Conservation (phyloP, 2,888 invertebrate genomes). For the Xanthorhoe spadicearia region DNA sequence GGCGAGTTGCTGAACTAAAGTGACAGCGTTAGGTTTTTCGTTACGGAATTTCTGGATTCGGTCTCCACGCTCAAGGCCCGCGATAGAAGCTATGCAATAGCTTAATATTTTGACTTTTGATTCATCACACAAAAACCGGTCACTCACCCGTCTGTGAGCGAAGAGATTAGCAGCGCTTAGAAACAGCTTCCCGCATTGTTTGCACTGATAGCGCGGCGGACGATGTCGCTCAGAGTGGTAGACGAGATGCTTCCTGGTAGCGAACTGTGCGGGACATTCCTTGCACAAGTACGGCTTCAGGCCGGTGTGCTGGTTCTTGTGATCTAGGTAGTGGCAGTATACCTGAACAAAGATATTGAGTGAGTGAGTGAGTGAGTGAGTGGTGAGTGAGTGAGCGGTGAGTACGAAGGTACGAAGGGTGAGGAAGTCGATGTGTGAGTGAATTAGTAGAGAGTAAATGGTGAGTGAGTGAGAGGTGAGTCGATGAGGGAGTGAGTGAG, state of each 20-base stretch:
- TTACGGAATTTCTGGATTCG: no score
- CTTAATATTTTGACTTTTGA: no score
- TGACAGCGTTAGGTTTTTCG: no score
- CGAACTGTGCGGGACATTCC: constrained; percentile 27
- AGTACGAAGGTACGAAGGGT: no score
- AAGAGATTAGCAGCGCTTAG: constrained; percentile 38
- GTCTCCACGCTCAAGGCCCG: no score
- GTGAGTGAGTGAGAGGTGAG: no score
- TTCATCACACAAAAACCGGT: no score
- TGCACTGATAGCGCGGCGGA: constrained; percentile 37
- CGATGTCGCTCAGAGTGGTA: constrained; percentile 33
- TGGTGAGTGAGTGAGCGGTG: neutral
- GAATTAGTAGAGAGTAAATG: no score
- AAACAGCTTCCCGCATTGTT: constrained; percentile 40
- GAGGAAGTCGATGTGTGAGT: neutral
- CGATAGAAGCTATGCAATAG: no score
- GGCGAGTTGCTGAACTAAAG: no score
- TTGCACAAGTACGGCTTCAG: constrained; percentile 30
- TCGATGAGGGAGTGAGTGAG: no score
- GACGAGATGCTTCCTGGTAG: constrained; percentile 25
- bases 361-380: no score
- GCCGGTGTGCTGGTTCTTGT: constrained; percentile 33
- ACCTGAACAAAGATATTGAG: constrained; percentile 16
- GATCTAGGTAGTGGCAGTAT: constrained; percentile 34
- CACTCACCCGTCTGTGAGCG: constrained; percentile 27